Evolutionary conservation across 1,140 invertebrate genomes (phyloP), one percentile per base, ranked within the genome.

Genomic region (Chelonus insularis): DNA sequence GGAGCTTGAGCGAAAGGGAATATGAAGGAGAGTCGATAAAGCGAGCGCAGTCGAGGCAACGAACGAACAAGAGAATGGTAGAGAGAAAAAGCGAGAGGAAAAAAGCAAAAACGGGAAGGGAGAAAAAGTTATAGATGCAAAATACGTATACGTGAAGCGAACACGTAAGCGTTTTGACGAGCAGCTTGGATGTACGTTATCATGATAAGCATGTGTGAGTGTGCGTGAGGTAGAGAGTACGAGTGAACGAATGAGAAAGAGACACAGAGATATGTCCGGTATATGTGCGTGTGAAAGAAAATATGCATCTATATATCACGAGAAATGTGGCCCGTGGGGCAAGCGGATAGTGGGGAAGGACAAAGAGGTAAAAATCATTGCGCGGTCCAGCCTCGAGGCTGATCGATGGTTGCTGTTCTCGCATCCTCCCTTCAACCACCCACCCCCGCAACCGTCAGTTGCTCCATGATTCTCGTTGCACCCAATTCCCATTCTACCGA

Each of bases 361-460:
- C 75, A 81, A 79, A 79, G 77, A 78, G 80, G 80, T 80, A 82
- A 82, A 82, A 82, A 82, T 81, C 78, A 80, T 82, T 82, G 80
- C 80, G 76, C 77, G 78, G 78, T 79, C 78, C 77, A 78, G 79
- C 77, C 77, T 79, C 72, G 77, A 78, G 78, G 76, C 78, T 82
- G 80, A 82, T 82, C 80, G 80, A 82, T 82, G 80, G 75, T 80
- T 79, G 77, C 72, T 67, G 63, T 67, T 64, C 66, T 65, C 66
- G 58, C 68, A 62, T 48, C 45, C 47, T 12, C 29, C 55, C 21
- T 37, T 41, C 48, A 32, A 41, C 52, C 60, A 59, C 36, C 54
- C 52, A 20, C 37, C 60, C 51, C 45, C 64, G 60, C 60, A 43
- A 54, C 59, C 63, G 21, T 57, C 48, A 59, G 57, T 60, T 16